A percentile compares a stretch with the other conserved stretches of the same genome.
Evolutionary conservation across 2,797 vertebrate genomes (phyloP).

Genomic region (Thalassophryne amazonica): DNA sequence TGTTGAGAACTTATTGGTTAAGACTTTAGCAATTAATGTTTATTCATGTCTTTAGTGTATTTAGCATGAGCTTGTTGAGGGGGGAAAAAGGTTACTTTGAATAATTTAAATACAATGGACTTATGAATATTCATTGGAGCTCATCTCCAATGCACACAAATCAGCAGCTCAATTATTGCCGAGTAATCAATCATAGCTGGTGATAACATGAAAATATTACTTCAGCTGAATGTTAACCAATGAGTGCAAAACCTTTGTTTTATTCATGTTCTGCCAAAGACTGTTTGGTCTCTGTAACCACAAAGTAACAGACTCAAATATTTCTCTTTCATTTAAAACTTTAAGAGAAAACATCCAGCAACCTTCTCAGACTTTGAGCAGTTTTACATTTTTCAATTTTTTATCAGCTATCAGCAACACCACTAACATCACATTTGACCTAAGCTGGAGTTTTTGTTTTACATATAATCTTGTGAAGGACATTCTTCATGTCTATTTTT

Average conservation of each 20-base stretch:
- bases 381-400: no score
- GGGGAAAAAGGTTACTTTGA: conserved; percentile 33
- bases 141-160: conserved; percentile 20
- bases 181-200: conserved; percentile 33
- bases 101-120: conserved; percentile 22
- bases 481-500: no score
- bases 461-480: no score
- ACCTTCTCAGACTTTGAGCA: no score
- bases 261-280: not conserved
- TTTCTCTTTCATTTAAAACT: no score
- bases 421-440: no score
- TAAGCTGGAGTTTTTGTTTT: no score
- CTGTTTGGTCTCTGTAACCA: not conserved
- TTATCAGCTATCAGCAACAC: no score
- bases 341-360: no score
- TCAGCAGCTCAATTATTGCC: conserved; percentile 37
- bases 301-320: not conserved
- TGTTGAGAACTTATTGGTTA: no score
- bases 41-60: not conserved
- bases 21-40: no score
- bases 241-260: not conserved
- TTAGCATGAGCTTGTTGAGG: conserved; percentile 1
- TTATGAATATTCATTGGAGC: conserved; percentile 46
- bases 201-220: conserved; percentile 25
- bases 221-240: conserved; percentile 26